phyloP scores from a whole-genome alignment of 2,113 vertebrate species.

The Cnemophilus loriae region DNA sequence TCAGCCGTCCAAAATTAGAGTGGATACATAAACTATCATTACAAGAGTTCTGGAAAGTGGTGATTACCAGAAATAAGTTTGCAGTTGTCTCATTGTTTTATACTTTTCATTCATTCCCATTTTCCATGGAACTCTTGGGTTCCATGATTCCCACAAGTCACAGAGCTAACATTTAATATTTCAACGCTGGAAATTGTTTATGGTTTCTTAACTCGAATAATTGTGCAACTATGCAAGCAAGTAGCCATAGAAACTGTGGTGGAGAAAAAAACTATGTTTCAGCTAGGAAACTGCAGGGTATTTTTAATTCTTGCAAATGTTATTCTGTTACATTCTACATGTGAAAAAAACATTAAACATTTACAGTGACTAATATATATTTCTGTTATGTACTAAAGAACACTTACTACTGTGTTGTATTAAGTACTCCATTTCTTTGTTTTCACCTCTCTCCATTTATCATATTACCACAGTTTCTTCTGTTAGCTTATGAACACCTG shows the following conservation, averaged over 20 bases:
- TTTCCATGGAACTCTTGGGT: not conserved
- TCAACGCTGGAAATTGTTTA: slow-evolving; percentile 40
- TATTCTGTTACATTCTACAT: not conserved
- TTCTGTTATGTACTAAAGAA: not conserved
- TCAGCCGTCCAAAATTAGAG: slow-evolving; percentile 7
- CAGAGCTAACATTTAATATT: slow-evolving; percentile 4
- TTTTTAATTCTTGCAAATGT: slow-evolving; percentile 11
- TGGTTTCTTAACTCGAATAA: not conserved
- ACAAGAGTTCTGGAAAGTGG: not conserved
- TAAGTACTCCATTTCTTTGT: not conserved
- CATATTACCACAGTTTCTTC: not conserved
- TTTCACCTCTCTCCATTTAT: not conserved
- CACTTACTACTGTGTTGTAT: not conserved
- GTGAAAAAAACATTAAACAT: not conserved
- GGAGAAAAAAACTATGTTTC: not conserved
- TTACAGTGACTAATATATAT: not conserved
- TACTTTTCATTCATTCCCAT: not conserved
- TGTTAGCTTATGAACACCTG: not conserved
- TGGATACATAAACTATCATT: not conserved
- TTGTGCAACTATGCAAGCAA: not conserved
- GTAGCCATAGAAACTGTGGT: slow-evolving; percentile 10
- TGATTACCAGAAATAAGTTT: not conserved
- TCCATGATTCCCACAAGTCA: not conserved
- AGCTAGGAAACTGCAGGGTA: not conserved
- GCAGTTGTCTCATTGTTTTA: not conserved